Conservation (phyloP, 2,888 invertebrate species). For the Orchestes rusci region DNA sequence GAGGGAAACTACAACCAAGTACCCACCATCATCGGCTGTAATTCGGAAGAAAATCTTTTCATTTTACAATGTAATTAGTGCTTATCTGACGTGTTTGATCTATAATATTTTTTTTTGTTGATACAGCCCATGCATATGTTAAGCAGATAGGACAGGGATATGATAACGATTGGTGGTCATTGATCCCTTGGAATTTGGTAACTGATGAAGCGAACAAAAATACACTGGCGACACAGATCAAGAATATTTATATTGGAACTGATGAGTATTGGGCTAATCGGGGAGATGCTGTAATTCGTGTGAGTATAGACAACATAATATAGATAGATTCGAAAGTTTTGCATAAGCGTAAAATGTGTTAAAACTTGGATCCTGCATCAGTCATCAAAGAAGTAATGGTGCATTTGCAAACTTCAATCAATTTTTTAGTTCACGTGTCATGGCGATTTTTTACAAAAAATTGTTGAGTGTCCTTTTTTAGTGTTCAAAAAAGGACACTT, state of each 20-base stretch:
- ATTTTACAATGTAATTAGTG: constrained; percentile 16
- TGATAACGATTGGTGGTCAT: constrained; percentile 14
- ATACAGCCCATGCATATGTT: constrained; percentile 23
- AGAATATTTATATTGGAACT: constrained; percentile 22
- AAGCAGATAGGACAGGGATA: constrained; percentile 17
- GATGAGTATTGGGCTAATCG: constrained; percentile 17
- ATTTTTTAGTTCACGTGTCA: too few species aligned
- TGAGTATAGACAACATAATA: constrained; percentile 10
- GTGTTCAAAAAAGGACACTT: too few species aligned
- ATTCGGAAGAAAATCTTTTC: constrained; percentile 27
- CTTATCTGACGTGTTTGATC: too few species aligned
- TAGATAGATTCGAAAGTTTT: too few species aligned
- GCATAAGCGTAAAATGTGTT: too few species aligned
- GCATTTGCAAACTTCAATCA: too few species aligned
- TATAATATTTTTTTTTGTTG: too few species aligned
- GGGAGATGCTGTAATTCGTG: constrained; percentile 21
- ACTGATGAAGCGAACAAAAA: constrained; percentile 7
- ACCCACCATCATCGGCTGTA: constrained; percentile 26
- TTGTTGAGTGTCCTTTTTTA: too few species aligned
- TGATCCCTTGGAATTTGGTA: constrained; percentile 9
- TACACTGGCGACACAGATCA: constrained; percentile 24
- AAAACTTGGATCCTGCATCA: too few species aligned
- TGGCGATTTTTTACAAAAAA: too few species aligned
- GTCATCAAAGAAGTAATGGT: too few species aligned
- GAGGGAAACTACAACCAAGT: constrained; percentile 26